Percentiles rank a stretch among this genome's conserved stretches.
phyloP scores from a whole-genome alignment of 2,888 invertebrate species.

The Machimus rusticus region DNA sequence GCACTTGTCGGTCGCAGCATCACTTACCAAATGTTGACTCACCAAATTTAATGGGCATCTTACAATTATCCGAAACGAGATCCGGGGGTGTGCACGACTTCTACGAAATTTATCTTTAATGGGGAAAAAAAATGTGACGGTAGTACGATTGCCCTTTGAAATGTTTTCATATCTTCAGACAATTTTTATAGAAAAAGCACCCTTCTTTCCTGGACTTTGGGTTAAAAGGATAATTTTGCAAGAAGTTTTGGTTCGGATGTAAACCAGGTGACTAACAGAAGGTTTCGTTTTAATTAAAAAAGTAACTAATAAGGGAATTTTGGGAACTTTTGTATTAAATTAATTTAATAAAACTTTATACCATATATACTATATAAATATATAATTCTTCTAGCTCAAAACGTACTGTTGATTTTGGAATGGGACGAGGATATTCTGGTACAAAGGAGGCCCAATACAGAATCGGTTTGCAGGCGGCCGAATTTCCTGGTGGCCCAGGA shows the following conservation, averaged over 20 bases:
- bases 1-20: neutral
- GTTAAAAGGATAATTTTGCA: neutral
- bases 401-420: conserved; percentile 85
- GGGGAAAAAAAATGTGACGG: neutral
- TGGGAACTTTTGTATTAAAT: neutral
- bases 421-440: conserved; percentile 88
- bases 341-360: neutral
- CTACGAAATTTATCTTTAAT: neutral
- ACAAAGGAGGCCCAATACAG: conserved; percentile 90
- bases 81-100: neutral
- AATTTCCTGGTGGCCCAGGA: conserved; percentile 88
- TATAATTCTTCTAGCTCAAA: conserved; percentile 70
- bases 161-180: neutral
- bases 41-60: neutral
- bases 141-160: neutral
- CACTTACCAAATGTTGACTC: neutral
- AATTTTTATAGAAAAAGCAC: neutral
- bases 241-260: neutral
- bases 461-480: conserved; percentile 89
- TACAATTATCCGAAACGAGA: neutral
- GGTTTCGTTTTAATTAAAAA: too few species aligned
- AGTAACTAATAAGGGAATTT: too few species aligned
- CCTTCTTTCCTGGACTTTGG: neutral
- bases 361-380: too few species aligned
- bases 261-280: neutral